Evolutionary conservation across 2,888 invertebrate genomes (phyloP).

Genomic region (Thyatira batis): DNA sequence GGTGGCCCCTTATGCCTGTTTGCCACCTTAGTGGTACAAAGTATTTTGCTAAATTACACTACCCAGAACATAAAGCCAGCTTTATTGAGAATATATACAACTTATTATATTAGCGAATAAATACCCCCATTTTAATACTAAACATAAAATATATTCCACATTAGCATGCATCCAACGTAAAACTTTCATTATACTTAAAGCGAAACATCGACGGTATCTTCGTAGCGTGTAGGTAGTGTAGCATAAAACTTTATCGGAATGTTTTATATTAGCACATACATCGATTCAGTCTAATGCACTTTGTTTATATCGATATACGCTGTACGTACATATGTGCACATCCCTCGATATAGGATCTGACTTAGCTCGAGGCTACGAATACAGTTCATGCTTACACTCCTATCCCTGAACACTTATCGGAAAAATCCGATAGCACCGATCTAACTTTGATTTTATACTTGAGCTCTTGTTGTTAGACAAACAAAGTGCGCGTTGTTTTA

Average conservation of each 20-base stretch:
- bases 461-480: not conserved
- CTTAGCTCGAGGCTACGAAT: constrained; percentile 3
- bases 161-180: not conserved
- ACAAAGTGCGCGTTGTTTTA: not conserved
- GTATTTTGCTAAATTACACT: too few relatives aligned
- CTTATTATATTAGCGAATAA: too few relatives aligned
- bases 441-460: constrained; percentile 46
- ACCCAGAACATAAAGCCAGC: too few relatives aligned
- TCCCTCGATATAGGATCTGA: constrained; percentile 8
- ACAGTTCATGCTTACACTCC: constrained; percentile 18
- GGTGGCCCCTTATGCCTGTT: too few relatives aligned
- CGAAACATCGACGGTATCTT: not conserved
- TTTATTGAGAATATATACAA: too few relatives aligned
- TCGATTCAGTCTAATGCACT: constrained; percentile 25
- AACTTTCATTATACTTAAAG: not conserved
- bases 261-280: constrained; percentile 5
- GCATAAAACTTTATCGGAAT: not conserved
- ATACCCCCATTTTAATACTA: too few relatives aligned
- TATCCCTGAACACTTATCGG: constrained; percentile 33
- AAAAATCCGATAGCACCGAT: constrained; percentile 35
- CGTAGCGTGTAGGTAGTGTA: not conserved
- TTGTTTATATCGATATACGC: constrained; percentile 33
- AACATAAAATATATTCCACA: not conserved
- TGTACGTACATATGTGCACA: constrained; percentile 15
- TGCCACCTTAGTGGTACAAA: too few relatives aligned